Base-by-base conservation (phyloP, 2,888 invertebrate genomes). In the Lasioglossum pauxillum region DNA sequence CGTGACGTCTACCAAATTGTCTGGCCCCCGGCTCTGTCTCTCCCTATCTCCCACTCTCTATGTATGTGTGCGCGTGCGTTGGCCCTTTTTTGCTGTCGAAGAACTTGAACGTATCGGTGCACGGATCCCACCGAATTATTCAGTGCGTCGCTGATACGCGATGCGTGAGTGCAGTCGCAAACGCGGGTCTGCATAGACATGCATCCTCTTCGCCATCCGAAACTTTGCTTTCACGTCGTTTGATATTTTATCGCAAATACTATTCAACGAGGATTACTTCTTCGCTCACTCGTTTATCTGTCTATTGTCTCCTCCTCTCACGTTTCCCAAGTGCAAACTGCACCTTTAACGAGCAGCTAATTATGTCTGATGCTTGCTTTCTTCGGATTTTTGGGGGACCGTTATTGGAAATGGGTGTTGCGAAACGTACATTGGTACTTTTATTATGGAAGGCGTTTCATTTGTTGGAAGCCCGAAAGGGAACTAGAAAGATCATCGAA, bases 1-100 rank as follows among this genome's bases (percentile, higher is more conserved):
- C 53, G 31, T 74, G 74, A 74, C 74, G 57, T 41, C 41, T 44
- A 44, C 67, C 67, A n/a, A 49, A n/a, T 67, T 77, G n/a, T 69
- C 67, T 77, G 60, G 27, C 60, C 27, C 27, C 27, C 27, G 16
- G 27, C 16, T 60, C 27, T 60, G 23, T 5, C 60, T 16, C 27
- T 27, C 27, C 5, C 60, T 60, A 0, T n/a, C 12, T 27, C 27
- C 1, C 53, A 5, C 27, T 60, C 27, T 27, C 60, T 60, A 2
- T 14, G 0, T 16, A 5, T 27, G 5, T n/a, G 44, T 44, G 41
- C 10, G 41, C 41, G 41, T 12, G 12, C 41, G 46, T 60, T 27
- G 27, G 27, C 27, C 14, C 14, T 27, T 60, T 60, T 60, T 60
- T 60, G 5, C 27, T 27, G 16, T 1, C 14, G 27, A 27, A 14